Evolutionary conservation across 2,888 invertebrate genomes (phyloP), one percentile per base, ranked within the genome.

Genomic region (Sminthurides aquaticus): DNA sequence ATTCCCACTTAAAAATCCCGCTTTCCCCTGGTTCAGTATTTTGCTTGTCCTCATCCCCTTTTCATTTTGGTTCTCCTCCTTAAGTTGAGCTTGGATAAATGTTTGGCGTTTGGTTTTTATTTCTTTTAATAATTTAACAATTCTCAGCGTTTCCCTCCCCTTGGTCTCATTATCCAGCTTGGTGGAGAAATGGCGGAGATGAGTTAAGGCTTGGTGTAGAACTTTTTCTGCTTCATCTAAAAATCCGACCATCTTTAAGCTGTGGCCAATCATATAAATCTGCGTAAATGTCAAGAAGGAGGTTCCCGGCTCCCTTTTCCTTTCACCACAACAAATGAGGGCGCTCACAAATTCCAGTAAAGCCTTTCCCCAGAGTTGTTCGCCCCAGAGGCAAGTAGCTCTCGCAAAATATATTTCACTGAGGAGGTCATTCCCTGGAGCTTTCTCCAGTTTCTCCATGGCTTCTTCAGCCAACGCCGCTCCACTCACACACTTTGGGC

Each of bases 61-160:
- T 15, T 11, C 29, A 3, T 57, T 24, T 56, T 28, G 3, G 20
- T 2, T 8, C 34, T 29, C 25, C 2, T 25, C 29, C 15, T 24
- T 22, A 8, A 52, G 52, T 43, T 43, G 43, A 8, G 43, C 8
- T 8, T 8, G 8, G n/a, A n/a, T n/a, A n/a, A n/a, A n/a, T n/a
- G n/a, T n/a, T n/a, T n/a, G n/a, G n/a, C n/a, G n/a, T 52, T 52
- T 20, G 5, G 59, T 49, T 66, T 72, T 68, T 60, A 73, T 70
- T 5, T 66, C 66, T 55, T 73, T 73, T 15, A 73, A 56, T 25
- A 61, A 56, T 55, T 67, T 67, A 2, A 73, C 71, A 48, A 71
- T 60, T 25, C 57, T 63, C 48, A 73, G 59, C 8, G 73, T 73
- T 59, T 69, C 67, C 29, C 43, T 64, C 11, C 70, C 70, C 57